Conservation (phyloP, 2,888 invertebrate genomes). For the Aproaerema taeniolella region DNA sequence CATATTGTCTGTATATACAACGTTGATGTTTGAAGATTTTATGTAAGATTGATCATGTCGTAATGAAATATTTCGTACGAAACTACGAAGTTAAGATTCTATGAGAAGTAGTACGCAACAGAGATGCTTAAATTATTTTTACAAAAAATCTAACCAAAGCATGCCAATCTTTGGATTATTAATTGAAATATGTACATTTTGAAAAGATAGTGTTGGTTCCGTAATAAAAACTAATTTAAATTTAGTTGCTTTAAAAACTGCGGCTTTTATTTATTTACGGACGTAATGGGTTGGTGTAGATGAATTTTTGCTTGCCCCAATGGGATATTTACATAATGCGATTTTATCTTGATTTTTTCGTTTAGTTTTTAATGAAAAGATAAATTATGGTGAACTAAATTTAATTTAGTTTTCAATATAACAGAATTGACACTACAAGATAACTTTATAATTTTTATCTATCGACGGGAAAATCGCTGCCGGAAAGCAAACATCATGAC, state of each 20-base stretch:
- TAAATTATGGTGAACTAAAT: background rate
- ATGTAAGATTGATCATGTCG: slow-evolving; percentile 30
- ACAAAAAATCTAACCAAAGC: background rate
- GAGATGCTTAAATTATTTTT: background rate
- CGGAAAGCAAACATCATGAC: slow-evolving; percentile 52
- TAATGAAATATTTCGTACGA: background rate
- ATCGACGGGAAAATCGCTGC: background rate
- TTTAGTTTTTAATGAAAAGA: background rate
- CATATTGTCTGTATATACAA: slow-evolving; percentile 54
- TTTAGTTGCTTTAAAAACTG: too few relatives aligned
- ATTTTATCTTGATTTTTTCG: background rate
- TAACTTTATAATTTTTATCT: slow-evolving; percentile 21
- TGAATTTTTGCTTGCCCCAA: too few relatives aligned
- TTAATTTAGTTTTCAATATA: too few relatives aligned
- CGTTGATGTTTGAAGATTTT: slow-evolving; percentile 58
- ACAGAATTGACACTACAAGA: too few relatives aligned
- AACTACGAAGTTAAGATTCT: too few relatives aligned
- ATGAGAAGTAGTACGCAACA: too few relatives aligned
- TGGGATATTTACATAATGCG: too few relatives aligned
- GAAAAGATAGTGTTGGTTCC: too few relatives aligned
- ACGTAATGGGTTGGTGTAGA: too few relatives aligned
- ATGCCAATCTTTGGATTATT: background rate
- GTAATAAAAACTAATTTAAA: too few relatives aligned
- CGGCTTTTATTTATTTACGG: too few relatives aligned
- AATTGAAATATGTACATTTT: too few relatives aligned